Evolutionary conservation across 2,797 vertebrate genomes (phyloP), one percentile per base, ranked within the genome.

Genomic region (Centropyge bicolor): DNA sequence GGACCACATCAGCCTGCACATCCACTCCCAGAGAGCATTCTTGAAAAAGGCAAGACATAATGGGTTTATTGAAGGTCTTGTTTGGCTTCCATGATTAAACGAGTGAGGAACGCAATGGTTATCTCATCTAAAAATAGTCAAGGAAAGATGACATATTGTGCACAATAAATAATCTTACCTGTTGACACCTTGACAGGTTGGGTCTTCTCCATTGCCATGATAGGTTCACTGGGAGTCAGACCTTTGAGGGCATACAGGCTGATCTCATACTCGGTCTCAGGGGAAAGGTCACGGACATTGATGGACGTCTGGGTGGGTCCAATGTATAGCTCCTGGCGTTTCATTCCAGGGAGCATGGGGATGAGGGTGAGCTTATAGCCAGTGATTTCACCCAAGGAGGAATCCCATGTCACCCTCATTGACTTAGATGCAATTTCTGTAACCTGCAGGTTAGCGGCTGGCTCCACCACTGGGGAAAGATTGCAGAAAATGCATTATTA

Each of bases 1-100:
- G 95, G 60, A 99, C 98, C 86, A 99, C 96, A 77, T 99, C 98
- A 6, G 98, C 98, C 94, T 99, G 98, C 83, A 99, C 97, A 87
- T 99, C 98, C 87, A 98, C 97, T 84, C 97, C 98, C 86, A 97
- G 94, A 36, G 98, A 98, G 86, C 98, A 99, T 84, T 99, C 98
- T 99, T 92, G 35, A 83, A 92, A 94, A 88, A 86, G 74, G 90
- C 78, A 90, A 87, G 12, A 91, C 43, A 80, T 49, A 14, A 27
- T 35, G 9, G 22, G 59, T 88, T 68, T 70, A 54, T 68, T 46
- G 61, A 61, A 70, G 40, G n/a, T 8, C 10, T 59, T 70, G 20
- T 20, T 64, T 51, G 38, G 20, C 67, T 54, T 59, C 12, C 14
- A n/a, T 64, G 4, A 31, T 49, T 13, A 17, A 65, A 48, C 11